Evolutionary conservation across 2,113 vertebrate genomes (phyloP).

Genomic region (Panurus biarmicus): DNA sequence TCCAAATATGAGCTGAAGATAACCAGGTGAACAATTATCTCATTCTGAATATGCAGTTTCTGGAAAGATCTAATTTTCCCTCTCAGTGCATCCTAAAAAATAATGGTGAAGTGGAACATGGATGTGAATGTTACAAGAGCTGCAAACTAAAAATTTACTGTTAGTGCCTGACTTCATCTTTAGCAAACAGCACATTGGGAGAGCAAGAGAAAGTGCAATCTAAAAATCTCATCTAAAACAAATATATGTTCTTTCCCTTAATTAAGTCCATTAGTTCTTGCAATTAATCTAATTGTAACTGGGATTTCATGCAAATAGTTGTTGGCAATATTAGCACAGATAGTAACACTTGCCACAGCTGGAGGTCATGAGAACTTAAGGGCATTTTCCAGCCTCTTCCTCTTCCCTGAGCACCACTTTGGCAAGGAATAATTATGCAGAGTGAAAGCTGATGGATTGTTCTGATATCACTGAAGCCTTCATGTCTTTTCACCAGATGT

Average conservation of each 20-base stretch:
- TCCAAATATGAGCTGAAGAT: not conserved
- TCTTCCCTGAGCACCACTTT: not conserved
- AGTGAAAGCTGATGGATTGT: constrained; percentile 34
- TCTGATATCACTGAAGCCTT: constrained; percentile 32
- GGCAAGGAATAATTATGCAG: constrained; percentile 4
- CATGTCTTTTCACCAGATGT: constrained; percentile 46
- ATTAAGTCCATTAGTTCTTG: not conserved
- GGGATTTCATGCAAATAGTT: not conserved
- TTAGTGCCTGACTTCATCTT: not conserved
- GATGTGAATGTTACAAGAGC: not conserved
- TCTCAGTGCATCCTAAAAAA: not conserved
- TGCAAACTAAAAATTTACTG: not conserved
- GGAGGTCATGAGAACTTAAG: not conserved
- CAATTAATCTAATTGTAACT: not conserved
- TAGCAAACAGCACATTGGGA: not conserved
- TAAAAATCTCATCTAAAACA: not conserved
- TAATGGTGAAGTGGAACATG: not conserved
- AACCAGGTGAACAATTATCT: not conserved
- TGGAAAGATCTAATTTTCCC: not conserved
- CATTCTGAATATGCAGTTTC: not conserved
- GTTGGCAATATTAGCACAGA: not conserved
- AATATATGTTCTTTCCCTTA: not conserved
- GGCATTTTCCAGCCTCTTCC: constrained; percentile 15
- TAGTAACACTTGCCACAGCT: not conserved
- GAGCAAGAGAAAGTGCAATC: not conserved